Base-by-base conservation (phyloP, 2,113 vertebrate species). In the Heloderma charlesbogerti region DNA sequence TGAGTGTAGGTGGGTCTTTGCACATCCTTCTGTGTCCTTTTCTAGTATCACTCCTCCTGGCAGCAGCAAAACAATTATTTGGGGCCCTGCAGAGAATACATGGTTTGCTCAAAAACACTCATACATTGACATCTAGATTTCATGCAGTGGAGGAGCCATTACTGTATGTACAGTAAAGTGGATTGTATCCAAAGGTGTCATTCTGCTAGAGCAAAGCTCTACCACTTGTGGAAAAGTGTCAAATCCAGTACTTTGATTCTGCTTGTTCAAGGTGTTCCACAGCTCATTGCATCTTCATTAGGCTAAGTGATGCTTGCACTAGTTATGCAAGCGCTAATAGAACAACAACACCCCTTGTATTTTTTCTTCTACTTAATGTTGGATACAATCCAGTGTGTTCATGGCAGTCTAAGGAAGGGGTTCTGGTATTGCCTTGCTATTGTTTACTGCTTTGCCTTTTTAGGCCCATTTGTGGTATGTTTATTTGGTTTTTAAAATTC, bases 31-130 rank as follows among this genome's bases (percentile, higher is more conserved):
- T 69, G 13, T 29, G n/a, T 66, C 9, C 0, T 12, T 79, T 63
- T 79, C 27, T 22, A 77, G 87, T 54, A 10, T 57, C 7, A 84
- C 0, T 43, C 93, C 91, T 89, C 57, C 94, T 84, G 31, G 10
- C 0, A 4, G 12, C 9, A 69, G 43, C 67, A 91, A 83, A 92
- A 94, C 60, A 86, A 43, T 9, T 0, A 0, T 5, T 81, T 31
- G 29, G 43, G 72, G 72, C 25, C 40, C 40, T 71, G 4, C 60
- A n/a, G 34, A 51, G 16, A 37, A 37, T 37, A 3, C 6, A 45
- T 13, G 13, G 18, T 69, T 71, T 69, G 25, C 13, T 34, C 31
- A n/a, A 43, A 87, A 40, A 37, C 78, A 54, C 0, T 13, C 45
- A 40, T 81, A 31, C 37, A 0, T 12, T 25, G 84, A 22, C 82